phyloP scores from a whole-genome alignment of 2,113 vertebrate species.

The Geococcyx californianus region DNA sequence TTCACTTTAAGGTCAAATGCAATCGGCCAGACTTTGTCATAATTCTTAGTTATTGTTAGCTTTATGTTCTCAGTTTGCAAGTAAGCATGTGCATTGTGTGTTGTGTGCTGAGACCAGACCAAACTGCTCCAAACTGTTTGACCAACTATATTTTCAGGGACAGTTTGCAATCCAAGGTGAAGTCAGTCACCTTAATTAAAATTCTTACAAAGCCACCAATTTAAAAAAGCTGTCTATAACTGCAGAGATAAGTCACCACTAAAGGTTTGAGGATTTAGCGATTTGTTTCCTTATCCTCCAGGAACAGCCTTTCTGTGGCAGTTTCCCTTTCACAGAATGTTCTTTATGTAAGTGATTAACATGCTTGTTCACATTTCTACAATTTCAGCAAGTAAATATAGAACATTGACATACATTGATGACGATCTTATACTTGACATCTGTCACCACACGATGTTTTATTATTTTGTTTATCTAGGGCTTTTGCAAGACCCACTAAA shows the following conservation, averaged over 20 bases:
- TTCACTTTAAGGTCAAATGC: background rate
- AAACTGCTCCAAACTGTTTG: background rate
- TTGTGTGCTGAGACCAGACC: background rate
- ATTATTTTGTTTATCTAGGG: conserved; percentile 47
- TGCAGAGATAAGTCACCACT: background rate
- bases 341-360: background rate
- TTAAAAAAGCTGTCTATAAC: background rate
- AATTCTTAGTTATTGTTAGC: background rate
- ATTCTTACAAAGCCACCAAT: background rate
- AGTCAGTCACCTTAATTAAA: background rate
- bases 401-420: background rate
- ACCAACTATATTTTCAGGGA: background rate
- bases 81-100: rapidly evolving
- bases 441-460: conserved; percentile 12
- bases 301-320: background rate
- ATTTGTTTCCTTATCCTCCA: background rate
- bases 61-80: background rate
- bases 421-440: background rate
- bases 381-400: background rate
- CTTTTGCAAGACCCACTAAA: background rate
- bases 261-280: background rate
- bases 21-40: background rate
- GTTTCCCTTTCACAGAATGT: background rate
- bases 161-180: background rate
- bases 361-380: background rate